Evolutionary conservation across 92 coral and sea anemone species (phyloP).

Genomic region (Ricordea florida): DNA sequence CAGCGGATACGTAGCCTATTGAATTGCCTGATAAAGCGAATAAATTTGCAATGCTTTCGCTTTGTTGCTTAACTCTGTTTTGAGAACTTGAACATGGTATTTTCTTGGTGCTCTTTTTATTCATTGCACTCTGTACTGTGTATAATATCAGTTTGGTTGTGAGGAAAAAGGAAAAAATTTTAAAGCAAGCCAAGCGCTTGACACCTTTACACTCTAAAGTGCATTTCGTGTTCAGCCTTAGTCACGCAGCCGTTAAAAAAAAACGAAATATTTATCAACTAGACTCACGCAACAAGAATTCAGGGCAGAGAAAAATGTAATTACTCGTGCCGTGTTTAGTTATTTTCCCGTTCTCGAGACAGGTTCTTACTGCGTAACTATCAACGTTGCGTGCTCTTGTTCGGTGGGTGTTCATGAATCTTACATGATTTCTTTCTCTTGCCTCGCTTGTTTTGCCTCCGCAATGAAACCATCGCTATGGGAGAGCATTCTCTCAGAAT

Average conservation of each 20-base stretch:
- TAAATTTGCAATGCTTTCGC: too few relatives aligned
- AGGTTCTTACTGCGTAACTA: background rate
- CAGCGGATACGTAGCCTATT: too few relatives aligned
- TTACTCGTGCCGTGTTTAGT: conserved; percentile 3
- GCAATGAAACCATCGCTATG: background rate
- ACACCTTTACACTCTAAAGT: conserved; percentile 61
- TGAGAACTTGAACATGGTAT: too few relatives aligned
- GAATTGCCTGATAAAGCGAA: too few relatives aligned
- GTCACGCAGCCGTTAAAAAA: conserved; percentile 65
- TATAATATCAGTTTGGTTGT: background rate
- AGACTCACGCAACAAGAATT: conserved; percentile 70
- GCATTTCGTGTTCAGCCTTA: conserved; percentile 41
- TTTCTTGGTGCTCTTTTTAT: too few relatives aligned
- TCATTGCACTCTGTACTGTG: too few relatives aligned
- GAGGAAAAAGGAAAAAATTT: background rate
- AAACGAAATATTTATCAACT: conserved; percentile 57
- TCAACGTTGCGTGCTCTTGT: background rate
- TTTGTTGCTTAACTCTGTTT: too few relatives aligned
- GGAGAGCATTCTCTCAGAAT: conserved; percentile 1
- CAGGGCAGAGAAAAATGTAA: conserved; percentile 4
- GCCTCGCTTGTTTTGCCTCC: background rate
- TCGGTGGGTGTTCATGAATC: conserved; percentile 1
- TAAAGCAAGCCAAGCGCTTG: conserved; percentile 44
- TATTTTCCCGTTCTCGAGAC: background rate
- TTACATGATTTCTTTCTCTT: background rate